Base-by-base conservation (phyloP, 2,113 vertebrate genomes). In the Hippopotamus amphibius region DNA sequence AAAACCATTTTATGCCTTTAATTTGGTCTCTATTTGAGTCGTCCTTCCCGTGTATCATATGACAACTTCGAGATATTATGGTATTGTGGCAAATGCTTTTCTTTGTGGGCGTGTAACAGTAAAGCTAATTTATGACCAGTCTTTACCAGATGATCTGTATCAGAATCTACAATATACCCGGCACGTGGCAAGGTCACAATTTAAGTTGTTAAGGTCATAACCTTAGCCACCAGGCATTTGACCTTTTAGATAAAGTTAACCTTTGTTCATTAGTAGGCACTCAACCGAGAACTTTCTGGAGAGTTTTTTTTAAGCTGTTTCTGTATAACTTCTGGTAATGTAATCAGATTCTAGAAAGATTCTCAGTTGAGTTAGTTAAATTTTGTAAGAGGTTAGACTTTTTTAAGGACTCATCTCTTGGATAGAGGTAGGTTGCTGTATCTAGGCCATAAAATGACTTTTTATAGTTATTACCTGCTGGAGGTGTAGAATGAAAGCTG, bases 231-330 rank as follows among this genome's bases (percentile, higher is more conserved):
- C 98, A 99, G 98, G 99, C 99, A 98, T 99, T 99, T 99, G 99
- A 99, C 99, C 99, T 99, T 99, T 99, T 98, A 99, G 99, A 99
- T 99, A 99, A 99, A 99, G 99, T 99, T 99, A 99, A 99, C 98
- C 99, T 99, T 99, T 99, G 98, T 99, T 99, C 99, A 99, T 99
- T 99, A 99, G 99, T 99, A 99, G 99, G 98, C 99, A 99, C 98
- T 99, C 99, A 99, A 99, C 99, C 99, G 98, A 99, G 99, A 99
- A 99, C 98, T 98, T 99, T 98, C 98, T 99, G 98, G 97, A 98
- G 99, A 98, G 98, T 98, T 98, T 76, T 93, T 91, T 76, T 90
- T n/a, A 14, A 97, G 98, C 98, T 98, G 98, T 98, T 98, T 98
- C 98, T 98, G 98, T 98, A 97, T 98, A 99, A 98, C 98, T 98